Conservation (phyloP, 2,797 vertebrate genomes). For the Pipistrellus kuhlii region DNA sequence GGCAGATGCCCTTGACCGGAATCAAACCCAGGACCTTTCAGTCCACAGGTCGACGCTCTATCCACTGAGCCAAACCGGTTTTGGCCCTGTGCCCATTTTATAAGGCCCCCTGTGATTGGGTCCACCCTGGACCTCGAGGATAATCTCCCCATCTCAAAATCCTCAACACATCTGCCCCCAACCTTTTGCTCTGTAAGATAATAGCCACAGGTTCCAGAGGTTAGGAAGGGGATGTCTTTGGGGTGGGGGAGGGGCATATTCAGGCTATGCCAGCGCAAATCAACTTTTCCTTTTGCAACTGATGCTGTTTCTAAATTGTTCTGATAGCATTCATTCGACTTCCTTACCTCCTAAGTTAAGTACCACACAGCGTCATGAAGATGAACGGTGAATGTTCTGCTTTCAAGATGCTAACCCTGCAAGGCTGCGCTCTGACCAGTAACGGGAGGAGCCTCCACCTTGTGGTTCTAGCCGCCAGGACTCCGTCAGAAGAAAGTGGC, state of each 20-base stretch:
- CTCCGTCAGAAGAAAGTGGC: neutral
- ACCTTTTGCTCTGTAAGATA: neutral
- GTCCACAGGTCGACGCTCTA: no score
- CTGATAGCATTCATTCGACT: slow-evolving; percentile 2
- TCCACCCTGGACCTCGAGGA: neutral
- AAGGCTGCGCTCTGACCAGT: neutral
- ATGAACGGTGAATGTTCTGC: neutral
- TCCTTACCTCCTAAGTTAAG: neutral
- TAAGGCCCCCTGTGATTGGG: neutral
- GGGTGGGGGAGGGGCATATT: rapidly evolving
- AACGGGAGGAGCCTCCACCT: rapidly evolving
- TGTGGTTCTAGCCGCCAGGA: neutral
- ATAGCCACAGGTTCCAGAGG: neutral
- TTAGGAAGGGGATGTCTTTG: neutral
- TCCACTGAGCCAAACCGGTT: no score
- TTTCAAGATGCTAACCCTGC: neutral
- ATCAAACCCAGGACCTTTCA: no score
- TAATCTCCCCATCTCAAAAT: neutral
- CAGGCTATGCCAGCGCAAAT: neutral
- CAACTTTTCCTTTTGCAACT: neutral
- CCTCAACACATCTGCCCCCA: neutral
- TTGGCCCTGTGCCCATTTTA: neutral
- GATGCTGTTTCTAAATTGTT: neutral
- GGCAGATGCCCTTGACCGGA: no score
- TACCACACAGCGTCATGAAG: neutral